phyloP scores from a whole-genome alignment of 2,797 vertebrate species.

The Periparus ater region DNA sequence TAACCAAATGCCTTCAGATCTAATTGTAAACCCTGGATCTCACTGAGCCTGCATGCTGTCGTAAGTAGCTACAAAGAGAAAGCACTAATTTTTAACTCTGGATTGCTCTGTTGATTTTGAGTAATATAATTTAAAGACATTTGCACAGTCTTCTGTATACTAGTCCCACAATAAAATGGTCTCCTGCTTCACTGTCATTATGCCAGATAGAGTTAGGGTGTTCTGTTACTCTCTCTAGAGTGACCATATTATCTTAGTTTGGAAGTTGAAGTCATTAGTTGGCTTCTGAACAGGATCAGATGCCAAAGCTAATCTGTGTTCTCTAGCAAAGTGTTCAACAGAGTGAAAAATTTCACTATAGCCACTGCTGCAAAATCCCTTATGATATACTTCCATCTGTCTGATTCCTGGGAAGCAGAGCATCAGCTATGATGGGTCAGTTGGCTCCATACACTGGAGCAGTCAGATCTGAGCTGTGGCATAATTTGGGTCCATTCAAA shows the following conservation, averaged over 20 bases:
- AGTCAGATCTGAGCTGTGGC: neutral
- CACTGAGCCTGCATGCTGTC: neutral
- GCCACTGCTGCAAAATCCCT: slow-evolving; percentile 26
- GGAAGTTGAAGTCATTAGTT: slow-evolving; percentile 57
- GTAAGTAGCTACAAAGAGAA: neutral
- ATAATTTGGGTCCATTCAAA: neutral
- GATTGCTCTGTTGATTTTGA: slow-evolving; percentile 38
- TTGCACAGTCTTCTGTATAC: neutral
- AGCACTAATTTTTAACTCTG: neutral
- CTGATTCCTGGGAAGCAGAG: slow-evolving; percentile 52
- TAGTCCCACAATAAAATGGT: slow-evolving; percentile 28
- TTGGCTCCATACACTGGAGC: neutral
- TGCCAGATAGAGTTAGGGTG: slow-evolving; percentile 29
- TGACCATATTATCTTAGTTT: slow-evolving; percentile 41
- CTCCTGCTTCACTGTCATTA: slow-evolving; percentile 5
- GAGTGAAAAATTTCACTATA: slow-evolving; percentile 53
- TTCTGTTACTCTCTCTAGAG: slow-evolving; percentile 30
- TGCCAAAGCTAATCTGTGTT: slow-evolving; percentile 56
- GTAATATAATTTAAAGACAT: slow-evolving; percentile 29
- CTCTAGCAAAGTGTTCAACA: slow-evolving; percentile 44
- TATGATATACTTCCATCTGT: slow-evolving; percentile 33
- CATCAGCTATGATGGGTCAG: neutral
- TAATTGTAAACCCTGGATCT: neutral
- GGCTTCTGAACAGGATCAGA: slow-evolving; percentile 49
- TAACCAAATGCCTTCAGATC: neutral